Evolutionary conservation across 2,113 vertebrate genomes (phyloP), one percentile per base, ranked within the genome.

Genomic region (Synodontis membranacea): DNA sequence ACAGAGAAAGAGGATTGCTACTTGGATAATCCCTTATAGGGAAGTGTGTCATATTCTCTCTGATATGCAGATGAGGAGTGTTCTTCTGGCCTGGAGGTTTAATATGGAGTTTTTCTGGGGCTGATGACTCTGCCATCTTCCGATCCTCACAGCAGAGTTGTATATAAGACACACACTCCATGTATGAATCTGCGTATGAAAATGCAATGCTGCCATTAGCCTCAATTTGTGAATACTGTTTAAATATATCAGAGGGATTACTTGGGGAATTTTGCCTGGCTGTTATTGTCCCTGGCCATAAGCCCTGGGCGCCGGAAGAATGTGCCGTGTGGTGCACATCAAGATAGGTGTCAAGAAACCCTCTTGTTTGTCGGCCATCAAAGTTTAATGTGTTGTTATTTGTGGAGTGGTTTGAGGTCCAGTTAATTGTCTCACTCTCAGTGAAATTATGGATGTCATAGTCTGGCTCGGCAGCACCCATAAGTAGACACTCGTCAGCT

Each of bases 321-420:
- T 90, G 89, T 82, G 82, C 64, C 12, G 88, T 85, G 81, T 93
- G 92, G 62, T 93, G 93, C 72, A 95, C 83, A 75, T 95, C 93
- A 66, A 94, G 76, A 80, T 93, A 94, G 80, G 83, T 88, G 75
- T 94, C 93, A n/a, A 84, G 89, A 52, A 88, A 92, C 37, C 85
- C 90, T n/a, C 78, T 90, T 64, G 91, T 87, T 39, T 94, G 93
- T 56, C 88, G 92, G 79, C 91, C 91, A 86, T 93, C 93, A 86
- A 93, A 91, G 44, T 92, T 92, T 74, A 93, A 86, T 2, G 95
- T 96, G 86, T 97, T 98, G 90, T 97, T 98, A 90, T 97, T 98
- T 84, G 96, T 94, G 0, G 96, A 98, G 84, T 93, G 92, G 87
- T 97, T 97, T 88, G 96, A 97, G 68, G 93, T 93, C 97, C 97